Percentiles rank a stretch among this genome's conserved stretches.
phyloP scores from a whole-genome alignment of 2,888 invertebrate species.

The Eristalis tenax region DNA sequence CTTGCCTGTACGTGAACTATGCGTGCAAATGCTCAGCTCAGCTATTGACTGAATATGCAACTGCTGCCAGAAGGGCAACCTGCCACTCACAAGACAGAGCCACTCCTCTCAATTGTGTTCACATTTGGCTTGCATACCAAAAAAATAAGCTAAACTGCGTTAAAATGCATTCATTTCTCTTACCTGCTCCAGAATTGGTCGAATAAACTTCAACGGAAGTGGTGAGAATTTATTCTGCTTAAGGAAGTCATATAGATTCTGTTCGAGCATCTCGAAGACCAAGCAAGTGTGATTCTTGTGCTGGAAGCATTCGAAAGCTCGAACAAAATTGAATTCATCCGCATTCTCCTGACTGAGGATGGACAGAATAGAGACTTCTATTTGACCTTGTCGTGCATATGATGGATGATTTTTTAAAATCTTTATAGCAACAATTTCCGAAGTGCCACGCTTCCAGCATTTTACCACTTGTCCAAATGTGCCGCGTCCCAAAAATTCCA shows the following conservation, averaged over 20 bases:
- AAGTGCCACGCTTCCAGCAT: conserved; percentile 99
- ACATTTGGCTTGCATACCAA: no score
- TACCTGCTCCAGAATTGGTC: conserved; percentile 99
- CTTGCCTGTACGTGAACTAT: no score
- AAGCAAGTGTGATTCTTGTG: conserved; percentile 99
- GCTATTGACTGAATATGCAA: no score
- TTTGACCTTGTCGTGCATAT: conserved; percentile 99
- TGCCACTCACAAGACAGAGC: no score
- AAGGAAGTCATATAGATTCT: conserved; percentile 99
- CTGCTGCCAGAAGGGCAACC: no score
- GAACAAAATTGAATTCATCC: conserved; percentile 99
- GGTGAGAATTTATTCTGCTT: conserved; percentile 99
- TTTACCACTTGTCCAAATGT: conserved; percentile 99
- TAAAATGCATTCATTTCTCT: conserved; percentile 6
- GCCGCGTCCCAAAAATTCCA: conserved; percentile 99
- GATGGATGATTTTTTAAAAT: conserved; percentile 99
- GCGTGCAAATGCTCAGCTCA: no score
- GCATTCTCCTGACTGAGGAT: conserved; percentile 98
- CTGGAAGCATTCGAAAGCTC: conserved; percentile 99
- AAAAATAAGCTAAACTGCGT: no score
- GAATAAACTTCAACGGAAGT: conserved; percentile 97
- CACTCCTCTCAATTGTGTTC: background rate
- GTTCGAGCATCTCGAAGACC: conserved; percentile 99
- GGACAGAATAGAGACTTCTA: conserved; percentile 97
- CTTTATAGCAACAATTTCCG: conserved; percentile 99